Percentiles rank a stretch among this genome's conserved stretches.
Conservation (phyloP, 1,140 invertebrate genomes). For the Tetragnatha versicolor region DNA sequence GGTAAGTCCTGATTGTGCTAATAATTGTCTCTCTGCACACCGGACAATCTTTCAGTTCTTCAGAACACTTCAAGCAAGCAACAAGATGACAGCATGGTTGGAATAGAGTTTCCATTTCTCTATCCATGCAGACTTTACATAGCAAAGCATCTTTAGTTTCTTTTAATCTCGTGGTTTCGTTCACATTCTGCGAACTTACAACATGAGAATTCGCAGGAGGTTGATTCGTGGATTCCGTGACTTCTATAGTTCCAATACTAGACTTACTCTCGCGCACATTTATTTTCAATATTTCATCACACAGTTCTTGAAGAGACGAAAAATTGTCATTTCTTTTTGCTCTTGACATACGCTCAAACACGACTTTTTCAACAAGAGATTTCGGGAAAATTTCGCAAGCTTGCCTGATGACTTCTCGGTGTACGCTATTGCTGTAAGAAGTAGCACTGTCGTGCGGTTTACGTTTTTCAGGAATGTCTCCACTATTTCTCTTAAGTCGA, state of each 20-base stretch:
- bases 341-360: neutral
- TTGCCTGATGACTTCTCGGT: neutral
- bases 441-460: too few relatives aligned
- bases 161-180: too few relatives aligned
- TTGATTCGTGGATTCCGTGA: too few relatives aligned
- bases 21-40: slow-evolving; percentile 78
- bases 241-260: too few relatives aligned
- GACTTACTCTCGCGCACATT: too few relatives aligned
- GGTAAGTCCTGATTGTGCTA: slow-evolving; percentile 77
- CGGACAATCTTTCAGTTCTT: slow-evolving; percentile 79
- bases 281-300: too few relatives aligned
- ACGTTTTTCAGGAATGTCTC: neutral
- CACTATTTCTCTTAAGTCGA: slow-evolving; percentile 60
- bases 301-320: slow-evolving; percentile 14
- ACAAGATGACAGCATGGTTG: slow-evolving; percentile 89
- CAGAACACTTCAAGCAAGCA: slow-evolving; percentile 82
- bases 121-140: slow-evolving; percentile 94
- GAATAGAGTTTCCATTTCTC: slow-evolving; percentile 85
- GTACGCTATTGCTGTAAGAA: too few relatives aligned
- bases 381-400: slow-evolving; percentile 30
- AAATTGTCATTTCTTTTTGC: neutral
- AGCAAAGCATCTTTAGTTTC: too few relatives aligned
- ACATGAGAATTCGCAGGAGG: too few relatives aligned
- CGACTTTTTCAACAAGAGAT: slow-evolving; percentile 1
- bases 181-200: too few relatives aligned